Percentiles rank a stretch among this genome's conserved stretches.
Evolutionary conservation across 2,113 vertebrate species (phyloP).

Genomic region (Orthonyx spaldingii): DNA sequence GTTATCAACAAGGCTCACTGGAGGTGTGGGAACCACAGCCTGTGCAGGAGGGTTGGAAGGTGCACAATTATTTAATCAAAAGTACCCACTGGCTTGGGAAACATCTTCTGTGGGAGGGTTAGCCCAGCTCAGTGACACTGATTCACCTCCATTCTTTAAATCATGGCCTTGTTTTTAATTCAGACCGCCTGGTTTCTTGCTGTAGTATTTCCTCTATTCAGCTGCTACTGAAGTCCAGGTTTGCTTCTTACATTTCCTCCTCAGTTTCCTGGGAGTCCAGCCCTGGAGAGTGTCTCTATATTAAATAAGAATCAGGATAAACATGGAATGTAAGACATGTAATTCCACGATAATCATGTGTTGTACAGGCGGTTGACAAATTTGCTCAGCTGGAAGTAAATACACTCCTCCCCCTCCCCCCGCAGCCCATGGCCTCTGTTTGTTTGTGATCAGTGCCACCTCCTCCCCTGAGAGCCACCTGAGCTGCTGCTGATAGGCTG

Average conservation of each 20-base stretch:
- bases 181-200: not conserved
- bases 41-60: not conserved
- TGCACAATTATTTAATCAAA: not conserved
- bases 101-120: not conserved
- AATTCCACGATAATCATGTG: constrained; percentile 47
- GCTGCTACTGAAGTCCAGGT: not conserved
- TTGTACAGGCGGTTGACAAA: constrained; percentile 43
- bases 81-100: not conserved
- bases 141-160: not conserved
- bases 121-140: not conserved
- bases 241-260: not conserved
- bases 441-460: constrained; percentile 8
- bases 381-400: constrained; percentile 37
- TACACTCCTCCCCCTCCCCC: not conserved
- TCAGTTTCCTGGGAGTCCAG: not conserved
- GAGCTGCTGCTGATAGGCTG: constrained; percentile 38
- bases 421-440: not conserved
- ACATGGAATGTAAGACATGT: not conserved
- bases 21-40: not conserved
- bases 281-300: not conserved
- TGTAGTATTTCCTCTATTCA: not conserved
- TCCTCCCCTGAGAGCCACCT: constrained; percentile 39
- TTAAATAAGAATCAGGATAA: not conserved
- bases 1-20: accelerated
- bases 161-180: not conserved